Percentiles rank a stretch among this genome's conserved stretches.
Conservation (phyloP, 2,888 invertebrate genomes). For the Tridacna gigas region DNA sequence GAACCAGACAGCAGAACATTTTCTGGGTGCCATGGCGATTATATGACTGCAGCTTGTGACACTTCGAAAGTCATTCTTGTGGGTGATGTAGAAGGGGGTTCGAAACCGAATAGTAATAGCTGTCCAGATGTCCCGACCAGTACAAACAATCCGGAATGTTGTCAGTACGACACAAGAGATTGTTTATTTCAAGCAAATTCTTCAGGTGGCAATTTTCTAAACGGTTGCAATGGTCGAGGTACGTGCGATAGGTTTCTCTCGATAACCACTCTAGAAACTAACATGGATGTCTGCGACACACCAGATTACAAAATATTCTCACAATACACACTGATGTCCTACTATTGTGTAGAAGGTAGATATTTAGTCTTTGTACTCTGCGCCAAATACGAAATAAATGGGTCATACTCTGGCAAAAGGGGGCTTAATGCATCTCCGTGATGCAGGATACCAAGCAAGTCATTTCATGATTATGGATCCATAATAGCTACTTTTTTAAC, state of each 20-base stretch:
- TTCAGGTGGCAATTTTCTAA: not conserved
- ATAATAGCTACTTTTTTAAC: too few species aligned
- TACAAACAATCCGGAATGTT: not conserved
- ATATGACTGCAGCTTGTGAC: not conserved
- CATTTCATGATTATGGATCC: too few species aligned
- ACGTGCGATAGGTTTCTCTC: not conserved
- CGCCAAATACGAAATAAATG: too few species aligned
- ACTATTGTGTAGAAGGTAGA: conserved; percentile 19
- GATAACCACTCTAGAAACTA: not conserved
- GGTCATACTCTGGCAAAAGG: too few species aligned
- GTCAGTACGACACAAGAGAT: not conserved
- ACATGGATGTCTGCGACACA: not conserved
- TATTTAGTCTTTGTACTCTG: too few species aligned
- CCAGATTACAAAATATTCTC: not conserved
- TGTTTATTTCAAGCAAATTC: not conserved
- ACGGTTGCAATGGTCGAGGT: not conserved
- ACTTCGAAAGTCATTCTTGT: not conserved
- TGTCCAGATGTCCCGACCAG: not conserved
- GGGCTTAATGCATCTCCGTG: too few species aligned
- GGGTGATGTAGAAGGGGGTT: not conserved
- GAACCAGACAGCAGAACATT: conserved; percentile 2
- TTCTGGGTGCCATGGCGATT: not conserved
- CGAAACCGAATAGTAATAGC: not conserved
- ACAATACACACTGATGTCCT: conserved; percentile 1
- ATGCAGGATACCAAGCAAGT: too few species aligned